Evolutionary conservation across 2,113 vertebrate species (phyloP).

Genomic region (Tinamus guttatus): DNA sequence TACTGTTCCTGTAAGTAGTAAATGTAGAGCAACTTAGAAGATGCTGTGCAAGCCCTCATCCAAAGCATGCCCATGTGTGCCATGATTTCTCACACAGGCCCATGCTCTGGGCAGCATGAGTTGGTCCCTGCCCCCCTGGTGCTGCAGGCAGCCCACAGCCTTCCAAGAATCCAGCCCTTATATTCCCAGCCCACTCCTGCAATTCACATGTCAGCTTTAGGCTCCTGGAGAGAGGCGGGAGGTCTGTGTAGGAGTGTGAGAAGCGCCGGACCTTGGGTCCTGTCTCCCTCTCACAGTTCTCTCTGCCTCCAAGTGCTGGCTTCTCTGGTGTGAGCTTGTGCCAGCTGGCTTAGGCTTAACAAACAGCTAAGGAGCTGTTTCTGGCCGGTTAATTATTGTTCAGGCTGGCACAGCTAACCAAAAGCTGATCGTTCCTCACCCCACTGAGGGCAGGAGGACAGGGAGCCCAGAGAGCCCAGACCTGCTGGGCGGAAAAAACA

Average conservation of each 20-base stretch:
- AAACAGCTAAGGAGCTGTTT: background rate
- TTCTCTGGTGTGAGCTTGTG: background rate
- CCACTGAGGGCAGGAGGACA: no score
- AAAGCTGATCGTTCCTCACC: background rate
- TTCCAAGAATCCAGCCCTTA: background rate
- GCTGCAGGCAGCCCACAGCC: background rate
- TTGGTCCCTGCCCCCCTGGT: background rate
- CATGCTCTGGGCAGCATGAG: background rate
- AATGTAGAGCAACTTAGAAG: background rate
- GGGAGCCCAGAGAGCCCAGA: no score
- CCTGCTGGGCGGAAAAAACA: background rate
- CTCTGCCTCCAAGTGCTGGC: background rate
- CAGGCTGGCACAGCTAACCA: background rate
- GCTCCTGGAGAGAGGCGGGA: background rate
- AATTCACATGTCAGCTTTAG: background rate
- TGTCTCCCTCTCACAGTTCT: background rate
- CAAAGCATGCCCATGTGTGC: background rate
- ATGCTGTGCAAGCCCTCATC: background rate
- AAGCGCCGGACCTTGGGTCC: background rate
- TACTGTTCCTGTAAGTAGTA: background rate
- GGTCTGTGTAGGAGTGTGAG: background rate
- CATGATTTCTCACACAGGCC: background rate
- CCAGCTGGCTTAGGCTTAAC: background rate
- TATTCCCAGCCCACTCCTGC: background rate
- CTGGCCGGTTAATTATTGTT: background rate